These are phyloP conservation scores for Eulimnadia texana DNA, from an alignment of 1,140 invertebrate species.

Conservation along the genomic window DNA sequence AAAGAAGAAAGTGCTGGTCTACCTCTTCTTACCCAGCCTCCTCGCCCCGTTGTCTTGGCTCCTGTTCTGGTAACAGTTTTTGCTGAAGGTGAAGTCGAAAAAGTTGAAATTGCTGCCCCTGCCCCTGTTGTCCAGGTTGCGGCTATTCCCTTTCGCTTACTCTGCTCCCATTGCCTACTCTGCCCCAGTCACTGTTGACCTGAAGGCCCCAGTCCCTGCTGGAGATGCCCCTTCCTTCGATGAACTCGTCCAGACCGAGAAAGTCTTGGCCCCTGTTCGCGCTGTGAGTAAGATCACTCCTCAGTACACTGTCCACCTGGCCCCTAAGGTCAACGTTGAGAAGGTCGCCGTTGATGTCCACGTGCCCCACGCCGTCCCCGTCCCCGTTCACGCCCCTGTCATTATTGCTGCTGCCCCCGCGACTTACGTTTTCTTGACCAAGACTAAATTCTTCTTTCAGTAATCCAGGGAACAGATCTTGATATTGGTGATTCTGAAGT, in stretches of 20 bases:
- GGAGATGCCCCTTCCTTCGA: conserved; percentile 20
- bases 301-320: conserved; percentile 23
- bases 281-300: conserved; percentile 24
- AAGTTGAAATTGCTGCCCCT: not conserved
- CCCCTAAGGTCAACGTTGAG: conserved; percentile 23
- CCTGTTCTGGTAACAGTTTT: not conserved
- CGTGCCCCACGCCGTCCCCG: conserved; percentile 15
- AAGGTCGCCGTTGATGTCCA: conserved; percentile 23
- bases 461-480: no score
- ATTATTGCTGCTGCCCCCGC: not conserved
- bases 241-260: conserved; percentile 19
- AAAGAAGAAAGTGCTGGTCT: no score
- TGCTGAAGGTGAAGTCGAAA: not conserved
- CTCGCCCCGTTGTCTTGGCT: conserved; percentile 6
- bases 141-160: conserved; percentile 4
- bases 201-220: conserved; percentile 16
- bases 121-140: not conserved
- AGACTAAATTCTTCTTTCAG: not conserved
- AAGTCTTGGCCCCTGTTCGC: conserved; percentile 23
- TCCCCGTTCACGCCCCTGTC: conserved; percentile 18
- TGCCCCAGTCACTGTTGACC: not conserved
- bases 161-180: conserved; percentile 10
- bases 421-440: not conserved
- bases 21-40: not conserved
- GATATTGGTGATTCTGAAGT: no score